A percentile compares a stretch with the other conserved stretches of the same genome.
Evolutionary conservation across 2,113 vertebrate species (phyloP).

Genomic region (Planiliza haematocheilus): DNA sequence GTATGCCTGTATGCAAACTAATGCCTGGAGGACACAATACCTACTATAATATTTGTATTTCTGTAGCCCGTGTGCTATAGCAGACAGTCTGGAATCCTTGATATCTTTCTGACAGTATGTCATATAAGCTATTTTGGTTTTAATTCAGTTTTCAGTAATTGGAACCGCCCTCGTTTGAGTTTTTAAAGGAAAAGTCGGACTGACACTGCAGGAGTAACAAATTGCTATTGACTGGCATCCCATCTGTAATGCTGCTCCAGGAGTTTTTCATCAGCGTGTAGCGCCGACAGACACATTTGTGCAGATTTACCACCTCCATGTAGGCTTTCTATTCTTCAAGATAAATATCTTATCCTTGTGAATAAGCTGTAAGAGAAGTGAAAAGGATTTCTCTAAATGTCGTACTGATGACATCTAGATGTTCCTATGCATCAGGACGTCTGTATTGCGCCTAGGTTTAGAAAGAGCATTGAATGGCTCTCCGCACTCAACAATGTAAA

Average conservation of each 20-base stretch:
- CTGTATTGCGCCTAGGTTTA: no score
- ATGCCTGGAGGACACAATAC: no score
- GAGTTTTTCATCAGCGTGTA: not conserved
- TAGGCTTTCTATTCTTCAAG: not conserved
- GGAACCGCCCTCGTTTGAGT: not conserved
- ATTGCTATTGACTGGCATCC: slow-evolving; percentile 6
- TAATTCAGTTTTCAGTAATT: slow-evolving; percentile 1
- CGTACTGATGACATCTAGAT: slow-evolving; percentile 6
- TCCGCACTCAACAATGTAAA: not conserved
- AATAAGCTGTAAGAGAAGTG: slow-evolving; percentile 12
- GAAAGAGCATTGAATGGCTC: no score
- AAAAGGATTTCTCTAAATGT: slow-evolving; percentile 21
- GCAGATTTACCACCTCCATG: slow-evolving; percentile 4
- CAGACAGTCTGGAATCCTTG: no score
- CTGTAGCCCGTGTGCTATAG: no score
- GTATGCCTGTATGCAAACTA: no score
- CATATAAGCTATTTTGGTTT: no score
- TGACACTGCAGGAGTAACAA: not conserved
- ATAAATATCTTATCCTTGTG: slow-evolving; percentile 13
- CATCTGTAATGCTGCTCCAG: not conserved
- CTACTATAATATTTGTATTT: no score
- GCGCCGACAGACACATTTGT: slow-evolving; percentile 7
- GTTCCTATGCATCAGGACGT: slow-evolving; percentile 2
- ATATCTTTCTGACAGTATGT: no score
- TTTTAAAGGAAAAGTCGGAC: not conserved